Conservation (phyloP, 2,888 invertebrate genomes). For the Merodon equestris region DNA sequence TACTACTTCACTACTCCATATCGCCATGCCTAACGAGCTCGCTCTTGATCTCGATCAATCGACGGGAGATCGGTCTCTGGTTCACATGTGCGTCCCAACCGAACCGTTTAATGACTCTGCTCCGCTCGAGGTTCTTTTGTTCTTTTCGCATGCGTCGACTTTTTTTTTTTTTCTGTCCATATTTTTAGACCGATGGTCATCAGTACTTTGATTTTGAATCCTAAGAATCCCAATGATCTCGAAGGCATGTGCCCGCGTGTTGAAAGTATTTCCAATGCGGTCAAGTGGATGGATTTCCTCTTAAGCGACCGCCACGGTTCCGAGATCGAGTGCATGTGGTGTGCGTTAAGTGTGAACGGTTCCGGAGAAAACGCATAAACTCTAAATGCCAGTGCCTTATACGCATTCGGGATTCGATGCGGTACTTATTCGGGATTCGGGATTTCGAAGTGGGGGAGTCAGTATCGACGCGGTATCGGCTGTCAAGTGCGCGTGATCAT, state of each 20-base stretch:
- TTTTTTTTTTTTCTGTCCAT: constrained; percentile 42
- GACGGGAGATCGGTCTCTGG: constrained; percentile 65
- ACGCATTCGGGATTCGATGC: constrained; percentile 54
- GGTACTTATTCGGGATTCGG: too few species aligned
- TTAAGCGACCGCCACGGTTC: constrained; percentile 13
- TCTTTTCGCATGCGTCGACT: constrained; percentile 59
- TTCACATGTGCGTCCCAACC: constrained; percentile 50
- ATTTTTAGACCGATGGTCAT: constrained; percentile 58
- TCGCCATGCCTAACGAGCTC: constrained; percentile 33
- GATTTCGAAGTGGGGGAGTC: too few species aligned
- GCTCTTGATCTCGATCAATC: constrained; percentile 59
- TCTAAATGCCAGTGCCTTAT: constrained; percentile 19
- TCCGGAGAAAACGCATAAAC: constrained; percentile 61
- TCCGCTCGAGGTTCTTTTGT: constrained; percentile 38
- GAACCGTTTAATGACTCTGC: constrained; percentile 50
- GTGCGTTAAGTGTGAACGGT: constrained; percentile 62
- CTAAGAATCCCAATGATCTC: constrained; percentile 27
- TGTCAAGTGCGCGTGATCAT: constrained; percentile 61
- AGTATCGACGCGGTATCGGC: constrained; percentile 23
- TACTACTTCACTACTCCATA: constrained; percentile 37
- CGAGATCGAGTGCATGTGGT: constrained; percentile 49
- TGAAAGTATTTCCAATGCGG: constrained; percentile 34
- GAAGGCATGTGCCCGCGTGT: constrained; percentile 42
- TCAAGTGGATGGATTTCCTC: constrained; percentile 45
- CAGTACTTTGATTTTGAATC: constrained; percentile 23